phyloP scores from a whole-genome alignment of 2,888 invertebrate genomes.

The Spatulosminthurus flaviceps region DNA sequence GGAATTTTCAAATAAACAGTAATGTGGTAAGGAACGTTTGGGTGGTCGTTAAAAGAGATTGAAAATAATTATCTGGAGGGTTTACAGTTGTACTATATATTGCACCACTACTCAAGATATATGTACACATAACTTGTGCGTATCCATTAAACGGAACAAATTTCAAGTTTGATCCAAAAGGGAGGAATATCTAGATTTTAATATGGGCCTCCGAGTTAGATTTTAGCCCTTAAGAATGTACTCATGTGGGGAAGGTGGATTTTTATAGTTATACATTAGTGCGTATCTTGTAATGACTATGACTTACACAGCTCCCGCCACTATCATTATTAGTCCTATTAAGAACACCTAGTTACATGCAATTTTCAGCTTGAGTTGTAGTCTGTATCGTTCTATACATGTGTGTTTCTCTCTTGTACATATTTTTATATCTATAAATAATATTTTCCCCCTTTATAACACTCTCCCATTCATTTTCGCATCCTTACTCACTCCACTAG shows the following conservation, averaged over 20 bases:
- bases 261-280: neutral
- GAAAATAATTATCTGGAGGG: conserved; percentile 2
- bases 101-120: no score
- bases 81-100: no score
- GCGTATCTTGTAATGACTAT: conserved; percentile 7
- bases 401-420: no score
- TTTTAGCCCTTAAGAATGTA: no score
- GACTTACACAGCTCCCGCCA: neutral
- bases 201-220: no score
- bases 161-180: neutral
- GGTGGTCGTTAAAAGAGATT: neutral
- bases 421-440: no score
- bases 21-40: neutral
- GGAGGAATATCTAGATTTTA: neutral
- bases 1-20: no score
- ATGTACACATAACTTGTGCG: neutral
- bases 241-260: no score
- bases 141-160: neutral
- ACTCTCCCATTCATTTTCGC: no score
- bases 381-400: neutral
- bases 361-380: neutral
- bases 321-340: neutral
- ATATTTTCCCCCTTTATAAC: no score
- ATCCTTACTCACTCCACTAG: neutral
- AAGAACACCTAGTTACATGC: neutral